Base-by-base conservation (phyloP, 2,797 vertebrate genomes). In the Heliangelus exortis region DNA sequence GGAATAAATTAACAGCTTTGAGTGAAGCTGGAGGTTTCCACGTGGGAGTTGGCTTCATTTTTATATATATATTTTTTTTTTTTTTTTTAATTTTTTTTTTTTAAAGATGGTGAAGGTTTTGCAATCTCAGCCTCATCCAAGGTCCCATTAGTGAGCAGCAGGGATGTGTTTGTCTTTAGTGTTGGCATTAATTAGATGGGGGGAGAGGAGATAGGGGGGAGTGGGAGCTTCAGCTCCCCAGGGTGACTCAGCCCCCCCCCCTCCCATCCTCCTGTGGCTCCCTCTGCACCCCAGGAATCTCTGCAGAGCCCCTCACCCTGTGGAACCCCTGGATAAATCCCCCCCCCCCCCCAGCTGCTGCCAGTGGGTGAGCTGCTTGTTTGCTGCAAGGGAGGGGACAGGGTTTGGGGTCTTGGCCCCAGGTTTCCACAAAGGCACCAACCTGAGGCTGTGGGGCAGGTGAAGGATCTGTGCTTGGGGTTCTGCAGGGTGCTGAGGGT, bases 1-100 rank as follows among this genome's bases (percentile, higher is more conserved):
- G 89, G 79, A 95, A 96, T 94, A 89, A 94, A 95, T 95, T 85
- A 94, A 73, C 92, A 69, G 90, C 54, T 94, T 89, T 66, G 10
- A 58, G 87, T 77, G 75, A 68, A 94, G 69, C 90, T 61, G 95
- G 89, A 93, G 92, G 53, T 82, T 95, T 96, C 67, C 89, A 90
- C 3, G 65, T 88, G 93, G 95, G 96, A 96, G 93, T 92, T 89
- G 51, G 87, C 55, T 88, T 86, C 55, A 1, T 73, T 92, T 89
- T 14, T 41, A 41, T 41, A 41, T 41, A 41, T 41, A 41, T 39
- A 39, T 39, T 39, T 36, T 39, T 39, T 41, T 9, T 36, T 9
- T 36, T 12, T 41, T 41, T 41, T 73, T 90, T 87, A 57, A 9
- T 36, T 9, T 36, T 12, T 41, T 41, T 41, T 73, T 90, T 89